phyloP scores from a whole-genome alignment of 2,797 vertebrate genomes.

The Sebastes itinus region DNA sequence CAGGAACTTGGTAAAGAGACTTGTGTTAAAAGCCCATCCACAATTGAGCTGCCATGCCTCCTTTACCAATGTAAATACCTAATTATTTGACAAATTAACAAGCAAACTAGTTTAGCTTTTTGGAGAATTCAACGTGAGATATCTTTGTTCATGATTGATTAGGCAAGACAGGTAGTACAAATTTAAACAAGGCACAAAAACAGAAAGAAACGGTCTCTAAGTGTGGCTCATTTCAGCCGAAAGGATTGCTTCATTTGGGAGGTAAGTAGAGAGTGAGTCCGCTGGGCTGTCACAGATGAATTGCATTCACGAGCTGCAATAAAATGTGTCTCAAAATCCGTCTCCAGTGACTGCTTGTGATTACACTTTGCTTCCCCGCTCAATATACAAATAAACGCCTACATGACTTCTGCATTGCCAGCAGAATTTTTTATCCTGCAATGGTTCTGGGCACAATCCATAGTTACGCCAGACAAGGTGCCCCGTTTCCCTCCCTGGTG shows the following conservation, averaged over 20 bases:
- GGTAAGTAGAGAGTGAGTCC: not conserved
- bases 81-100: constrained; percentile 8
- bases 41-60: constrained; percentile 15
- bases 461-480: constrained; percentile 21
- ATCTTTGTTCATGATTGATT: not conserved
- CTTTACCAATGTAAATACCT: not conserved
- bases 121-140: not conserved
- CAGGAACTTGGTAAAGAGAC: constrained; percentile 44
- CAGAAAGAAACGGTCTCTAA: not conserved
- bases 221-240: not conserved
- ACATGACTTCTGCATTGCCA: constrained; percentile 46
- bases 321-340: constrained; percentile 33
- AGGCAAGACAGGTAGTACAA: not conserved
- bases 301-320: constrained; percentile 29
- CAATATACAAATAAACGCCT: constrained; percentile 57
- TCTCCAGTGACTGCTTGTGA: constrained; percentile 41
- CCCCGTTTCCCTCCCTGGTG: constrained; percentile 5
- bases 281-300: constrained; percentile 28
- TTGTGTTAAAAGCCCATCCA: constrained; percentile 28
- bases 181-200: not conserved
- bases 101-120: not conserved
- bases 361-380: constrained; percentile 33
- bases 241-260: constrained; percentile 24
- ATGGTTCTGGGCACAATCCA: constrained; percentile 32
- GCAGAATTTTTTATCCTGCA: constrained; percentile 13